Percentiles rank a stretch among this genome's conserved stretches.
Conservation (phyloP, 2,113 vertebrate genomes). For the Oplegnathus fasciatus region DNA sequence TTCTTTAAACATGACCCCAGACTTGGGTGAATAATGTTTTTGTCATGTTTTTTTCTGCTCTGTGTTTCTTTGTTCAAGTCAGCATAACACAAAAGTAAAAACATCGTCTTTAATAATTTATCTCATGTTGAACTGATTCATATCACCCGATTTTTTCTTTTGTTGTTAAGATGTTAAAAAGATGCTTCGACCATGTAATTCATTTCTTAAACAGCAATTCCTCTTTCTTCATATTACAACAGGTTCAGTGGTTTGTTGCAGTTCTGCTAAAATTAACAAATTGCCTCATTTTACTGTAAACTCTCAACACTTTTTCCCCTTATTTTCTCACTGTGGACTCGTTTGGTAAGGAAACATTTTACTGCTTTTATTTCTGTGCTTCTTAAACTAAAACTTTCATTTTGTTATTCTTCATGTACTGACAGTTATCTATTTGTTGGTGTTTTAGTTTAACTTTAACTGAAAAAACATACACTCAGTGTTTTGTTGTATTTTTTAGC, state of each 20-base stretch:
- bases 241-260: background rate
- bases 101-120: too few species aligned
- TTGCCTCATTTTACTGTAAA: background rate
- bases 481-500: background rate
- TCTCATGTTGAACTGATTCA: too few species aligned
- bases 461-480: background rate
- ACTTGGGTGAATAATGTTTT: background rate
- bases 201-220: background rate
- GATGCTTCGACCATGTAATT: background rate
- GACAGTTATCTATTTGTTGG: background rate
- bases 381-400: background rate
- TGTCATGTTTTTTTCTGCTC: background rate
- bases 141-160: too few species aligned
- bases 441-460: background rate
- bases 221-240: background rate
- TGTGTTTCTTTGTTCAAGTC: background rate
- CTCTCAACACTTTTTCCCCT: background rate
- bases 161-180: background rate
- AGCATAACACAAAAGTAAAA: too few species aligned
- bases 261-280: background rate
- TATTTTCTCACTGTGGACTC: background rate
- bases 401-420: background rate
- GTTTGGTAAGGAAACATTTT: slow-evolving; percentile 2
- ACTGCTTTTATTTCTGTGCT: background rate
- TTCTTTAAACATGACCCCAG: background rate